Conservation (phyloP, 2,113 vertebrate genomes). For the Rhipidura dahli region DNA sequence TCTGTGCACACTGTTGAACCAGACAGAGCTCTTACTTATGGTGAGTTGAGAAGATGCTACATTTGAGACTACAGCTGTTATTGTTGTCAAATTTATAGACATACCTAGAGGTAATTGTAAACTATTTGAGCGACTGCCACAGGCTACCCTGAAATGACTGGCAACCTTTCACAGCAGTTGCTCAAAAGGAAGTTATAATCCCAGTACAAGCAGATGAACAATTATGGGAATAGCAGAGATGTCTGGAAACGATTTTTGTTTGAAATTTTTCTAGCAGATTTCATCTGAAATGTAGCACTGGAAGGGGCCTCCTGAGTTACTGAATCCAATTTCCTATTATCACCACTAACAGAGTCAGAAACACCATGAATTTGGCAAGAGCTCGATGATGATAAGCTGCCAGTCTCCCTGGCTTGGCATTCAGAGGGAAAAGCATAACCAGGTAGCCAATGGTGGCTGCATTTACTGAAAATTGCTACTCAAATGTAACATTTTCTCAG, state of each 20-base stretch:
- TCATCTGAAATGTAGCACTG: background rate
- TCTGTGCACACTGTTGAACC: background rate
- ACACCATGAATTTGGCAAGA: constrained; percentile 3
- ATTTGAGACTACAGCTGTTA: background rate
- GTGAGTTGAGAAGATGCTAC: background rate
- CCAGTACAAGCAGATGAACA: background rate
- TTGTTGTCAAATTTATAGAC: constrained; percentile 10
- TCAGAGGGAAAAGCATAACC: background rate
- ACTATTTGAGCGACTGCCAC: background rate
- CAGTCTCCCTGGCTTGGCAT: background rate
- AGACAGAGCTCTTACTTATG: background rate
- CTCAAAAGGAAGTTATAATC: background rate
- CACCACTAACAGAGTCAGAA: background rate
- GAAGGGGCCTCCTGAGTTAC: background rate
- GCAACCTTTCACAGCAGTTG: background rate
- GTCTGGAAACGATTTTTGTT: background rate
- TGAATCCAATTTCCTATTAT: background rate
- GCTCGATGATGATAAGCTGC: background rate
- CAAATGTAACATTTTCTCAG: background rate
- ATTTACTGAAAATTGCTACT: background rate
- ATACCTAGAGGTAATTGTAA: background rate
- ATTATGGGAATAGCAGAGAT: background rate
- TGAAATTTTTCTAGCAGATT: background rate
- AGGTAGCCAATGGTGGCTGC: background rate
- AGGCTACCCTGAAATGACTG: background rate